phyloP scores from a whole-genome alignment of 2,888 invertebrate species.

The Idaea aversata region DNA sequence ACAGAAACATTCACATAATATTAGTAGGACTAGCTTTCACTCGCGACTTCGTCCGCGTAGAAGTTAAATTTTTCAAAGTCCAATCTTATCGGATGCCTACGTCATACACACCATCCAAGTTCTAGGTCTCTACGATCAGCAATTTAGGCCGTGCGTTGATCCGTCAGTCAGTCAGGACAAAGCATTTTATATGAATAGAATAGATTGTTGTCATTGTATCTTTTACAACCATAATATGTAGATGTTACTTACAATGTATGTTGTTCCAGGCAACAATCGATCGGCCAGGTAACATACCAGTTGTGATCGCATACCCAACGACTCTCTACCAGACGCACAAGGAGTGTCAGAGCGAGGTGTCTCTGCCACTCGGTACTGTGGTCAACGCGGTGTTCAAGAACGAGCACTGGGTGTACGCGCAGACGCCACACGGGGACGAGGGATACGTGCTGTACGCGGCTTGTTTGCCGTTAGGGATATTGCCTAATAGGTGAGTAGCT shows the following conservation, averaged over 20 bases:
- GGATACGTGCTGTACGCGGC: conserved; percentile 89
- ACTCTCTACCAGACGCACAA: conserved; percentile 86
- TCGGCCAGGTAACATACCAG: conserved; percentile 91
- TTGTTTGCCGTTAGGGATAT: conserved; percentile 88
- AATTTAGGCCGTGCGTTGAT: too few relatives aligned
- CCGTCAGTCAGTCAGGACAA: too few relatives aligned
- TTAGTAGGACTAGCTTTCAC: too few relatives aligned
- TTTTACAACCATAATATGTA: too few relatives aligned
- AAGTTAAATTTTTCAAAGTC: too few relatives aligned
- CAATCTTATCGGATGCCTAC: too few relatives aligned
- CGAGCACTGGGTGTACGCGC: conserved; percentile 91
- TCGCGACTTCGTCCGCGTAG: too few relatives aligned
- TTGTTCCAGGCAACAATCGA: conserved; percentile 85
- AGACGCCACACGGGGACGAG: conserved; percentile 91
- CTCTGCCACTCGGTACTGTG: conserved; percentile 89
- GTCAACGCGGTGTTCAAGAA: conserved; percentile 93
- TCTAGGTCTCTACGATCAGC: too few relatives aligned
- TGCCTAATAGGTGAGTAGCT: conserved; percentile 73
- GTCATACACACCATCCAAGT: too few relatives aligned
- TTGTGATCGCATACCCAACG: conserved; percentile 88
- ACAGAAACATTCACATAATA: too few relatives aligned
- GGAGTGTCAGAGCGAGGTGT: conserved; percentile 84
- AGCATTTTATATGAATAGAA: too few relatives aligned
- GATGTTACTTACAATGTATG: conserved; percentile 27
- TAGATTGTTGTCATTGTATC: too few relatives aligned